Evolutionary conservation across 1,140 invertebrate genomes (phyloP).

Genomic region (Hypsibius dujardini): DNA sequence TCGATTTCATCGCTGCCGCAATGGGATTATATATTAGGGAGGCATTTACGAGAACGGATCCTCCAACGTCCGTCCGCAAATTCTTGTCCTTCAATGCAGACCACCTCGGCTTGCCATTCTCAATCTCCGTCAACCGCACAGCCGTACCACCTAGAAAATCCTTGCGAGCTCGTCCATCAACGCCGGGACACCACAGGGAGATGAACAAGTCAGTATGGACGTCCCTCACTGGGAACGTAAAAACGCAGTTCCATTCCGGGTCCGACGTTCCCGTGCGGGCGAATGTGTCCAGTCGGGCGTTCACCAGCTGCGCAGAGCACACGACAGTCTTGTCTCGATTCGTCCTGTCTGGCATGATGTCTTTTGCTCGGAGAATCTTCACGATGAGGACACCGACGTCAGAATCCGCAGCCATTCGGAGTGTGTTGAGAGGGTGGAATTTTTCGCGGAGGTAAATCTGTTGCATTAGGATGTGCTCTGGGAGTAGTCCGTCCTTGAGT

Average conservation of each 20-base stretch:
- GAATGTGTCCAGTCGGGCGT: not conserved
- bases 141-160: not conserved
- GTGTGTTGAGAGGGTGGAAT: not conserved
- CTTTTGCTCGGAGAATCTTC: not conserved
- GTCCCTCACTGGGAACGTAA: not conserved
- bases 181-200: not conserved
- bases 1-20: not conserved
- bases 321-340: not conserved
- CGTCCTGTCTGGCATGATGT: not conserved
- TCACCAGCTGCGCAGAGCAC: not conserved
- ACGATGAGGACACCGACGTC: not conserved
- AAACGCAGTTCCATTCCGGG: slow-evolving; percentile 5
- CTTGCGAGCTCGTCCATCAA: not conserved
- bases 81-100: not conserved
- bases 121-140: slow-evolving; percentile 5
- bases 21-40: not conserved
- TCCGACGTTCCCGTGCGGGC: not conserved
- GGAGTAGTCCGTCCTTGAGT: no score
- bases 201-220: not conserved
- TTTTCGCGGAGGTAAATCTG: not conserved
- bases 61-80: not conserved
- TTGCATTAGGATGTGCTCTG: not conserved
- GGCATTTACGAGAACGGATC: not conserved
- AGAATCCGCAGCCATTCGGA: not conserved
- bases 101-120: not conserved